These are phyloP conservation scores for Propithecus perrieri DNA, from an alignment of 2,797 vertebrate genomes.

Conservation along the genomic window DNA sequence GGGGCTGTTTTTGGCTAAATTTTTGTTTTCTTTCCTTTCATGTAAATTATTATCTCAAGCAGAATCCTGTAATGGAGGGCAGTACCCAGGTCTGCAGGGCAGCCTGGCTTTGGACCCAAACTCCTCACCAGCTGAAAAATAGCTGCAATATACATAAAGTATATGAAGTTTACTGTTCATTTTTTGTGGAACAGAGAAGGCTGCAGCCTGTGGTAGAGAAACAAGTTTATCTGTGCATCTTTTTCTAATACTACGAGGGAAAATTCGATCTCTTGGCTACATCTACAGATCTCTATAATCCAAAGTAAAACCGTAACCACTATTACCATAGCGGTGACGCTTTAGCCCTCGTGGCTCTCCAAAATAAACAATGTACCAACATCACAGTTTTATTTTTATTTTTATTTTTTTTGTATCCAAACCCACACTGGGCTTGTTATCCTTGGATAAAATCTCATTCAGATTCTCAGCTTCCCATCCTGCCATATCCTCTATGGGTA, in stretches of 20 bases:
- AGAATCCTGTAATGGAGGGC: neutral
- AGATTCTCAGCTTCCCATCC: neutral
- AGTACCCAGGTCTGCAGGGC: neutral
- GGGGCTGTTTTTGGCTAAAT: constrained; percentile 56
- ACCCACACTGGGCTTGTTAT: neutral
- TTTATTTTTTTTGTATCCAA: neutral
- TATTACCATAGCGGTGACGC: neutral
- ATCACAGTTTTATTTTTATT: neutral
- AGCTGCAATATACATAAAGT: neutral
- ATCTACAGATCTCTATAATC: neutral
- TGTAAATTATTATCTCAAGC: constrained; percentile 35
- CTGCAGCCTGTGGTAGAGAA: neutral
- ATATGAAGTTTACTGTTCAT: neutral
- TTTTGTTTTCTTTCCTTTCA: constrained; percentile 44
- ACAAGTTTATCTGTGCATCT: neutral
- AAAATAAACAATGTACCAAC: constrained; percentile 18
- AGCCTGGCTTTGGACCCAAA: neutral
- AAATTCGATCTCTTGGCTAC: neutral
- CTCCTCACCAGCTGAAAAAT: neutral
- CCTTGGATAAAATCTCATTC: neutral
- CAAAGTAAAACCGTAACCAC: neutral
- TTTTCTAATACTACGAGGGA: neutral
- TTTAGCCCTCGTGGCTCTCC: neutral
- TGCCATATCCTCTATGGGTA: neutral
- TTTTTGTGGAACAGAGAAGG: neutral